phyloP scores from a whole-genome alignment of 2,113 vertebrate species.

The Neolamprologus sp. region DNA sequence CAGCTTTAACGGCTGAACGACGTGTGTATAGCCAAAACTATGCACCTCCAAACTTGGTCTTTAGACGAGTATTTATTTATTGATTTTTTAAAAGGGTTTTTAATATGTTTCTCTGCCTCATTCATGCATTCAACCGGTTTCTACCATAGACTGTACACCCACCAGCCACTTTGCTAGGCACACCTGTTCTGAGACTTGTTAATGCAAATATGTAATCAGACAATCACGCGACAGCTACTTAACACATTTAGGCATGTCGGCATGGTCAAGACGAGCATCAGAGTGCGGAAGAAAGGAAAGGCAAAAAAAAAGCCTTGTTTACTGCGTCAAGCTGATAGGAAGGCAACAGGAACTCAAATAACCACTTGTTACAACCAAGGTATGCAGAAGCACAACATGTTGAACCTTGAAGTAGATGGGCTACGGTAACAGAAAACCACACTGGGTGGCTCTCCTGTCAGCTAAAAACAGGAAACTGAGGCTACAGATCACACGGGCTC shows the following conservation, averaged over 20 bases:
- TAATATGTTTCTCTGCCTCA: not conserved
- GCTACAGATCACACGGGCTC: not conserved
- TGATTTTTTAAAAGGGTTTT: not conserved
- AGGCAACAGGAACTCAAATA: not conserved
- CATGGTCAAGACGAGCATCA: not conserved
- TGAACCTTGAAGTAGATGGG: not conserved
- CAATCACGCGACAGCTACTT: not conserved
- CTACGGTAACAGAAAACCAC: not conserved
- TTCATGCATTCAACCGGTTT: not conserved
- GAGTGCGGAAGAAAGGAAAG: not conserved
- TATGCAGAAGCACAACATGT: not conserved
- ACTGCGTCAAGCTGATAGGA: not conserved
- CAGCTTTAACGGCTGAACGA: not conserved
- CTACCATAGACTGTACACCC: not conserved
- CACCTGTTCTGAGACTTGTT: not conserved
- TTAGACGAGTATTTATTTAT: rapidly evolving
- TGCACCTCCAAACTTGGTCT: not conserved
- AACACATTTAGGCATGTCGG: not conserved
- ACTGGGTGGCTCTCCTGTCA: not conserved
- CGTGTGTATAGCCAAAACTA: not conserved
- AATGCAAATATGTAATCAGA: not conserved
- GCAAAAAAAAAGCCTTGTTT: not conserved
- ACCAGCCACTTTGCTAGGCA: not conserved
- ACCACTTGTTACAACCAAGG: not conserved
- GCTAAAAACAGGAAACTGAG: not conserved